Percentiles rank a stretch among this genome's conserved stretches.
These are phyloP conservation scores for Pleuronectes platessa DNA, from an alignment of 2,113 vertebrate species.

Conservation along the genomic window DNA sequence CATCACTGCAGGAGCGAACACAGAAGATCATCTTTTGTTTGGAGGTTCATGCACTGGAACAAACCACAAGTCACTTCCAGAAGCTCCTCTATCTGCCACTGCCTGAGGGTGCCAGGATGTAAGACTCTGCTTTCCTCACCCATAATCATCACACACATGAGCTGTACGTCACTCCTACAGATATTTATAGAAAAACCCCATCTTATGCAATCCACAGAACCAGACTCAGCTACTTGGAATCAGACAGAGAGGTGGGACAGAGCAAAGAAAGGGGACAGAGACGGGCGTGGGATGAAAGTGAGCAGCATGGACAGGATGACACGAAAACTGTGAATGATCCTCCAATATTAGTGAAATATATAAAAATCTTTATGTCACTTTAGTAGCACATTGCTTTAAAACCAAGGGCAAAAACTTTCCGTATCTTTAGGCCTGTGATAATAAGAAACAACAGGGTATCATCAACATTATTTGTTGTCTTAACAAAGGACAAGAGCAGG, in stretches of 20 bases:
- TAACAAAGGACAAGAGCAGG: slow-evolving; percentile 9
- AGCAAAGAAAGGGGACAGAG: slow-evolving; percentile 8
- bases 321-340: slow-evolving; percentile 26
- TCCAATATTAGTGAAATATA: too few relatives aligned
- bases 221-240: slow-evolving; percentile 65
- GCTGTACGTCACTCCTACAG: slow-evolving; percentile 56
- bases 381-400: too few relatives aligned
- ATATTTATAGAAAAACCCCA: slow-evolving; percentile 74
- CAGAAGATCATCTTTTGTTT: background rate
- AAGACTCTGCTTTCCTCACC: slow-evolving; percentile 41
- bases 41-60: background rate
- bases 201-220: slow-evolving; percentile 73
- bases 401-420: background rate
- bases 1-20: background rate
- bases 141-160: slow-evolving; percentile 62
- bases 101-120: slow-evolving; percentile 23
- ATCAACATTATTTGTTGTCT: background rate
- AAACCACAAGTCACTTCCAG: slow-evolving; percentile 17
- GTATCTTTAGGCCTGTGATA: background rate
- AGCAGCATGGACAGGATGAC: slow-evolving; percentile 23
- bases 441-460: background rate
- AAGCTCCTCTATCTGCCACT: slow-evolving; percentile 24
- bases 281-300: slow-evolving; percentile 8
- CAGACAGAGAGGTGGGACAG: slow-evolving; percentile 36
- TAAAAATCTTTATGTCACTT: too few relatives aligned